Base-by-base conservation (phyloP, 1,140 invertebrate genomes). In the Trichonephila clavata region DNA sequence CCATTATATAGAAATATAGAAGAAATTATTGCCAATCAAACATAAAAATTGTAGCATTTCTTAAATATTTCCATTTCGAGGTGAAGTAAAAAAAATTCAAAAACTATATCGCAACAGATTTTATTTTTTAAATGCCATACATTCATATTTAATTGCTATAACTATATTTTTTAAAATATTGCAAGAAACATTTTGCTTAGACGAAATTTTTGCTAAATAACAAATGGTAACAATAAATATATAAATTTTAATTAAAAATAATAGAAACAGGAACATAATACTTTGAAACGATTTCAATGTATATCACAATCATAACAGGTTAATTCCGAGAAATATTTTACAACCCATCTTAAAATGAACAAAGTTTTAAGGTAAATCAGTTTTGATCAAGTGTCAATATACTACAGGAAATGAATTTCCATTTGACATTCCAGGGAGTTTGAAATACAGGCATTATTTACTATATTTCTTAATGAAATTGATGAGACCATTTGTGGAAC, bases 401-500 rank as follows among this genome's bases (percentile, higher is more conserved):
- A 16, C 24, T 71, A 13, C 13, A 2, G 27, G 27, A 32, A 39
- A 8, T 24, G n/a, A 68, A 13, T 77, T 77, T 16, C 0, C 14
- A 18, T 77, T 77, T 77, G 71, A 77, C 71, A 77, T 27, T 32
- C 5, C 39, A 18, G 27, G 6, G 71, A 77, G 32, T 5, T 6
- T 77, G 24, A 18, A 18, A 18, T 32, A 32, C 14, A 80, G 13
- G 50, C 24, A 77, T 43, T 6, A 94, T 94, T 86, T 81, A 57
- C 93, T 90, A 59, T 80, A 94, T 39, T 95, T 90, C 94, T 99
- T 99, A 94, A 99, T 97, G 96, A 99, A 99, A 96, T 98, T 99
- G 95, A 99, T 99, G 27, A 99, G 97, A 21, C 98, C 98, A 96
- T 99, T 99, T 24, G 99, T 99, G 20, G 98, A 99, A 6, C 96